Conservation (phyloP, 2,113 vertebrate genomes). For the Cettia cetti region DNA sequence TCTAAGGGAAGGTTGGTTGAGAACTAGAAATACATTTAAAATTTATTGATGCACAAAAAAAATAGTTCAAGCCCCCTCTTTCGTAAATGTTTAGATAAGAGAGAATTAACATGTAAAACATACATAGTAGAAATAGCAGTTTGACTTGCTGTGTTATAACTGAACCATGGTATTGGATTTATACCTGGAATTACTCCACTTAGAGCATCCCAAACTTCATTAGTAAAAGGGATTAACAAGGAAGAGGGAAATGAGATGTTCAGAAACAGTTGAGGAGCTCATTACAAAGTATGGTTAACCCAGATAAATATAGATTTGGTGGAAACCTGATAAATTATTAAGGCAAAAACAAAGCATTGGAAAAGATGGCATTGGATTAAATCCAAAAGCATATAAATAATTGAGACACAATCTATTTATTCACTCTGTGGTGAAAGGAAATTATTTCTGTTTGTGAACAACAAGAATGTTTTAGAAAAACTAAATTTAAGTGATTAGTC, state of each 20-base stretch:
- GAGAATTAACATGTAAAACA: background rate
- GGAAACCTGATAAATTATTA: background rate
- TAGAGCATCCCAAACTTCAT: background rate
- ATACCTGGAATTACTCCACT: background rate
- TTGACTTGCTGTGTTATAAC: background rate
- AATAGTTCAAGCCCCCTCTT: background rate
- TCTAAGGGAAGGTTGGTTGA: background rate
- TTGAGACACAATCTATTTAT: background rate
- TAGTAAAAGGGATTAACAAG: background rate
- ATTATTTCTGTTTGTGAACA: background rate
- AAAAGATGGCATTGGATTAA: no score
- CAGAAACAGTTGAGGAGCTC: background rate
- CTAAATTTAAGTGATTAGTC: background rate
- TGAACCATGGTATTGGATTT: background rate
- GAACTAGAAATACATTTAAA: background rate
- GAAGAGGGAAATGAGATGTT: background rate
- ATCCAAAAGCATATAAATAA: background rate
- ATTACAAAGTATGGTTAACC: background rate
- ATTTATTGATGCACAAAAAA: background rate
- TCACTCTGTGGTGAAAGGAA: background rate
- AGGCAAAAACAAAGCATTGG: background rate
- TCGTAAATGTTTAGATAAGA: background rate
- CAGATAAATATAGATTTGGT: background rate
- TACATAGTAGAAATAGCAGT: background rate
- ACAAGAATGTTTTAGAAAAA: background rate